Percentiles rank a stretch among this genome's conserved stretches.
phyloP scores from a whole-genome alignment of 2,797 vertebrate genomes.

The Pteronotus mesoamericanus region DNA sequence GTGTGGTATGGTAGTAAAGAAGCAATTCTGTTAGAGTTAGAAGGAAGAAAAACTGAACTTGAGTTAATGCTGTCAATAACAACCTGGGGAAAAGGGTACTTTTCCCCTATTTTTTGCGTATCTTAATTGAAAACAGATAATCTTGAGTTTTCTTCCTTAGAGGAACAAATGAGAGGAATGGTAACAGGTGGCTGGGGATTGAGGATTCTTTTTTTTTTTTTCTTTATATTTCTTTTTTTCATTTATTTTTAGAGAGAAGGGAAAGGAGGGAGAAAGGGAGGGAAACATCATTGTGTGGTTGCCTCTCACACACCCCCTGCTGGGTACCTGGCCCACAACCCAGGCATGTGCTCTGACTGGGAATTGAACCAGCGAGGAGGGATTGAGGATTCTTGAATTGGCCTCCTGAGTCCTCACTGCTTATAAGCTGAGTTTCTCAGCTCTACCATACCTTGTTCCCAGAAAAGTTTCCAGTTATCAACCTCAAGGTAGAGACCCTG shows the following conservation, averaged over 20 bases:
- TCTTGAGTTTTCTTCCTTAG: not conserved
- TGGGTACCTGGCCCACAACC: too few species aligned
- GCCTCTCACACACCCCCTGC: too few species aligned
- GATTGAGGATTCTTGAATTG: not conserved
- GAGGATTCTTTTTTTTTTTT: not conserved
- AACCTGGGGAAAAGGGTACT: not conserved
- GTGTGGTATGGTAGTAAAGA: not conserved
- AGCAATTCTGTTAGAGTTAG: constrained; percentile 28
- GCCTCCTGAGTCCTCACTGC: not conserved
- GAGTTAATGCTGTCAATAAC: not conserved
- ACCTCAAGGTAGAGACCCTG: not conserved
- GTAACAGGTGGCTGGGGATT: not conserved
- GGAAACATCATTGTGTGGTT: too few species aligned
- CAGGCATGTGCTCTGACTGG: too few species aligned
- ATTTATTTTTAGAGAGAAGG: too few species aligned
- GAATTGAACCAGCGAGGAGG: too few species aligned
- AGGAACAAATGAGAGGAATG: not conserved
- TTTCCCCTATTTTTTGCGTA: not conserved
- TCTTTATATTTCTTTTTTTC: too few species aligned
- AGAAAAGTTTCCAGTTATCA: not conserved
- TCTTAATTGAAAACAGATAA: not conserved
- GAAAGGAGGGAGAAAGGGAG: too few species aligned
- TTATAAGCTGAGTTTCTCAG: not conserved
- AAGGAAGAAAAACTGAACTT: not conserved
- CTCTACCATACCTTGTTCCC: not conserved